Percentiles rank a stretch among this genome's conserved stretches.
Conservation (phyloP, 1,140 invertebrate genomes). For the Pseudomyrmex flavicornis region DNA sequence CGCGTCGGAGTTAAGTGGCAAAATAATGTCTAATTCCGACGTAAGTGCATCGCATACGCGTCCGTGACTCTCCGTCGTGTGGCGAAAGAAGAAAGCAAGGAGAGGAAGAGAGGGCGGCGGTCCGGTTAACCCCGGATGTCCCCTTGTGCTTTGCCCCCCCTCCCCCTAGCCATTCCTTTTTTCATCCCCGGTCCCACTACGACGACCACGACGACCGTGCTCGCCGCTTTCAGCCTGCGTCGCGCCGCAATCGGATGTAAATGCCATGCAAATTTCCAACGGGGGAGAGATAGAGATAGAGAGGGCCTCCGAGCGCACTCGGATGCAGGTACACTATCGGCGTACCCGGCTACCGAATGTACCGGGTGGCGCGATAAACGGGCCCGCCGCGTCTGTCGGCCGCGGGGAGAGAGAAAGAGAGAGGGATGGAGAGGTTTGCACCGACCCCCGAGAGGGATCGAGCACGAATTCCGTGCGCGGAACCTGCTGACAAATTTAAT, state of each 20-base stretch:
- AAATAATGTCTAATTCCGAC: conserved; percentile 57
- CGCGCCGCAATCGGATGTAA: conserved; percentile 77
- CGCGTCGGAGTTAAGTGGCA: conserved; percentile 51
- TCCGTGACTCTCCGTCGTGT: conserved; percentile 51
- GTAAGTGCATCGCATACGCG: conserved; percentile 35
- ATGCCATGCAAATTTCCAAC: conserved; percentile 77
- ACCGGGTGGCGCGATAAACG: conserved; percentile 71
- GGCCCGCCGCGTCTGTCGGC: conserved; percentile 6
- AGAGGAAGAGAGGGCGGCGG: background rate
- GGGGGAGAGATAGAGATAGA: conserved; percentile 59
- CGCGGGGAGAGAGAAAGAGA: background rate
- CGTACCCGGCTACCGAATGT: conserved; percentile 66
- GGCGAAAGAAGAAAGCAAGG: background rate
- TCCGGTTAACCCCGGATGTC: conserved; percentile 11
- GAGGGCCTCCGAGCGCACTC: conserved; percentile 35
- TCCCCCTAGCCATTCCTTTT: background rate
- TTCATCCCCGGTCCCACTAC: conserved; percentile 3
- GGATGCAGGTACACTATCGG: conserved; percentile 54
- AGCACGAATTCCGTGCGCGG: conserved; percentile 63
- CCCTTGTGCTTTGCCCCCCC: background rate
- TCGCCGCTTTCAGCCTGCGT: conserved; percentile 69
- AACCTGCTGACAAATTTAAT: conserved; percentile 69
- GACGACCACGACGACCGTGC: conserved; percentile 42
- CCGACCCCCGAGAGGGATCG: conserved; percentile 29
- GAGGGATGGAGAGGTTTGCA: no score